Percentiles rank a stretch among this genome's conserved stretches.
These are phyloP conservation scores for Helicoverpa armigera DNA, from an alignment of 1,140 invertebrate genomes.

Conservation along the genomic window DNA sequence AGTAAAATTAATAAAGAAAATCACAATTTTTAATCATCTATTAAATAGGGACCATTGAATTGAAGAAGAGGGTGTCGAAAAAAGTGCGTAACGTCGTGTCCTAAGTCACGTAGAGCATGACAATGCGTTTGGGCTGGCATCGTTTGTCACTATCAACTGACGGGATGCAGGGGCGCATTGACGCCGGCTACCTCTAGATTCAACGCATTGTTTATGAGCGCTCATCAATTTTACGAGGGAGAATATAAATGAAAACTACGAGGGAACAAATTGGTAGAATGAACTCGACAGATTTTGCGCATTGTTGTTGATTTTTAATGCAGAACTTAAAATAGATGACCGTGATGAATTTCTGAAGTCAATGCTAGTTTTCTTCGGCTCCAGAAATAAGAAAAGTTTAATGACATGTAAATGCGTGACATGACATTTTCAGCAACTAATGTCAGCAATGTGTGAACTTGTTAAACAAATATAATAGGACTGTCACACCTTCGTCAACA, in stretches of 20 bases:
- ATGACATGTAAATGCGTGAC: neutral
- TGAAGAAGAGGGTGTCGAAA: neutral
- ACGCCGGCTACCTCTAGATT: conserved; percentile 16
- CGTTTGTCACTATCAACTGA: conserved; percentile 33
- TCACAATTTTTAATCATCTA: neutral
- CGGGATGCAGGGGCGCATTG: conserved; percentile 32
- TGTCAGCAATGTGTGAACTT: neutral
- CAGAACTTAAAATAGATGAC: neutral
- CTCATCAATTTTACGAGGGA: neutral
- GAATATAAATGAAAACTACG: neutral
- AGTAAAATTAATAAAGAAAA: neutral
- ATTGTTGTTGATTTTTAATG: neutral
- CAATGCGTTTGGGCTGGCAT: conserved; percentile 15
- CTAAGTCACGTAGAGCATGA: conserved; percentile 9
- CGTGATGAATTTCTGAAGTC: conserved; percentile 1
- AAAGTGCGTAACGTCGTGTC: conserved; percentile 17
- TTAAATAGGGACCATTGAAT: neutral
- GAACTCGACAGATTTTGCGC: neutral
- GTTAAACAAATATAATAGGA: neutral
- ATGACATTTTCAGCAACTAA: neutral
- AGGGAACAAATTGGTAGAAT: too few species aligned
- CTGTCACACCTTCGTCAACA: neutral
- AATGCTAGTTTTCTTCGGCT: too few species aligned
- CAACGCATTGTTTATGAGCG: conserved; percentile 10
- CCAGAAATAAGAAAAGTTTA: neutral